Base-by-base conservation (phyloP, 2,797 vertebrate genomes). In the Graptemys geographica region DNA sequence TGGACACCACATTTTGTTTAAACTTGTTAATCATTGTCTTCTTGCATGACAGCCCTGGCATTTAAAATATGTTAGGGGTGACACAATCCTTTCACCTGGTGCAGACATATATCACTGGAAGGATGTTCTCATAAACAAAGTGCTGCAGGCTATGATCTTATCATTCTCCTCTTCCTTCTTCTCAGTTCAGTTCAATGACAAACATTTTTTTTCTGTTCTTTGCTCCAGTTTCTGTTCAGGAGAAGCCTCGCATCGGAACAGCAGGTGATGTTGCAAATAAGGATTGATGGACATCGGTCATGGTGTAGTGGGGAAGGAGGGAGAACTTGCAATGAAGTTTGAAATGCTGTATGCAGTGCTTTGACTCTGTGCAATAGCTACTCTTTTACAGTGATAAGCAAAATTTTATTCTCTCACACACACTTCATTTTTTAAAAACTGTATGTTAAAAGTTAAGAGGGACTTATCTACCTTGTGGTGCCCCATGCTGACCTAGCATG, bases 61-160 rank as follows among this genome's bases (percentile, higher is more conserved):
- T 96, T 97, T 97, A 96, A 98, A 98, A 96, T 97, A 97, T 95
- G 96, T 93, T 96, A 89, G 85, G 90, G 83, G 95, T 95, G 92
- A 96, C 91, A 92, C 90, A 95, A 96, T 97, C 93, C 96, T 96
- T 97, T 96, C 96, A 96, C 93, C 95, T 95, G 96, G 96, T 96
- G 96, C 97, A 96, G 95, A 93, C 96, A 97, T 94, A 97, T 95
- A 97, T 98, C 89, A 96, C 94, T 93, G 59, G 89, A 97, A 97
- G 94, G 92, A 96, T 97, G 94, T 97, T 97, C 97, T 97, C 96
- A 96, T 97, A 97, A 98, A 97, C 96, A 97, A 97, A 97, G 92
- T 90, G 85, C 95, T 93, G 83, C 93, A 81, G 90, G 96, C 96
- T 91, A 90, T 82, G 95, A 97, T 97, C 97, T 97, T 97, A 96